A percentile compares a stretch with the other conserved stretches of the same genome.
Evolutionary conservation across 2,888 invertebrate genomes (phyloP).

Genomic region (Amblyteles armatorius): DNA sequence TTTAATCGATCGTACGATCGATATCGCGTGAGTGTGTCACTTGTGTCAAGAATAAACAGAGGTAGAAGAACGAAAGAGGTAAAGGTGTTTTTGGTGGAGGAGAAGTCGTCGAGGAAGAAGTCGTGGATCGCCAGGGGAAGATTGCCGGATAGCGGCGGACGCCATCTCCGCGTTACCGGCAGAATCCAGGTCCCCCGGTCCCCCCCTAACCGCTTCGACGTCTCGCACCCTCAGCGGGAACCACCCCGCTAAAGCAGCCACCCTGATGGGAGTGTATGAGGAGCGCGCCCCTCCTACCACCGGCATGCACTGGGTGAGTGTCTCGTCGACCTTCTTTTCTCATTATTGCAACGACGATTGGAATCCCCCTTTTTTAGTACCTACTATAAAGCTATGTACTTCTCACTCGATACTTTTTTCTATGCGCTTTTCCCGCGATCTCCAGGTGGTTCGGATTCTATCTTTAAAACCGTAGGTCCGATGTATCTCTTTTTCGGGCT

Average conservation of each 20-base stretch:
- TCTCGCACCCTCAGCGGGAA: slow-evolving; percentile 83
- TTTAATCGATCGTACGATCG: slow-evolving; percentile 30
- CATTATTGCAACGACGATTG: neutral
- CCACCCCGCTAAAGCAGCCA: slow-evolving; percentile 84
- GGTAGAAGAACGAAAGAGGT: slow-evolving; percentile 12
- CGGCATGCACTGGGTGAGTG: slow-evolving; percentile 96
- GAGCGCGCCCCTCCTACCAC: slow-evolving; percentile 91
- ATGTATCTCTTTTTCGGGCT: neutral
- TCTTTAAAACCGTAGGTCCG: neutral
- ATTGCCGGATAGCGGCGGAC: slow-evolving; percentile 77
- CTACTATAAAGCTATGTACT: neutral
- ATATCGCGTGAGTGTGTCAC: slow-evolving; percentile 44
- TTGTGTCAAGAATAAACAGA: slow-evolving; percentile 34
- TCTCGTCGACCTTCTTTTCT: slow-evolving; percentile 65
- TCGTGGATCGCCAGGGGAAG: slow-evolving; percentile 69
- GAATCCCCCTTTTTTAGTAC: neutral
- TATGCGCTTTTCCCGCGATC: neutral
- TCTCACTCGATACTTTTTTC: neutral
- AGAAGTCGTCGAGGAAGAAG: slow-evolving; percentile 60
- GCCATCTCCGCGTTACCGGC: slow-evolving; percentile 85
- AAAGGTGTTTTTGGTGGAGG: slow-evolving; percentile 44
- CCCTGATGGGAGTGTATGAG: slow-evolving; percentile 96
- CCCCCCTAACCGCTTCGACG: slow-evolving; percentile 83
- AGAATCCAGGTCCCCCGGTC: slow-evolving; percentile 85
- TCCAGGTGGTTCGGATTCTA: neutral